Evolutionary conservation across 2,888 invertebrate species (phyloP).

Genomic region (Busseola fusca): DNA sequence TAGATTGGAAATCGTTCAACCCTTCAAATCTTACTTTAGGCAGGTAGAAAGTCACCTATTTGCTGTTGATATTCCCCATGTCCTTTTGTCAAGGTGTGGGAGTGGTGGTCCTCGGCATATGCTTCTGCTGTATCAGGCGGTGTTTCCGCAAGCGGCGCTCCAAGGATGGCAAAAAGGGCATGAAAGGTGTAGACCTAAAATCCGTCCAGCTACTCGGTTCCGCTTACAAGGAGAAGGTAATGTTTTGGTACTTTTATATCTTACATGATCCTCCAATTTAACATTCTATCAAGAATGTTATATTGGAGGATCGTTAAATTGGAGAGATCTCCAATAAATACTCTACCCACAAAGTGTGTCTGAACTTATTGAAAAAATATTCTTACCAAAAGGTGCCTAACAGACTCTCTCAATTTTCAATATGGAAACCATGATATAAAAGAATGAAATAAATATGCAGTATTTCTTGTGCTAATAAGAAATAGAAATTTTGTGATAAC

Average conservation of each 20-base stretch:
- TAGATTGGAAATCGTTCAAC: neutral
- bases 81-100: slow-evolving; percentile 89
- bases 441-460: neutral
- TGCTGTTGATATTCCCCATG: neutral
- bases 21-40: neutral
- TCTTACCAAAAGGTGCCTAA: slow-evolving; percentile 16
- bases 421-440: neutral
- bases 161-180: slow-evolving; percentile 98
- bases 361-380: neutral
- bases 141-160: slow-evolving; percentile 97
- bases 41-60: too few species aligned
- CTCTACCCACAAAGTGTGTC: neutral
- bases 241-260: slow-evolving; percentile 73
- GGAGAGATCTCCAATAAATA: slow-evolving; percentile 7
- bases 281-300: neutral
- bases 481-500: neutral
- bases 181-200: slow-evolving; percentile 98
- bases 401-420: slow-evolving; percentile 21
- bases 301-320: slow-evolving; percentile 5
- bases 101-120: slow-evolving; percentile 94
- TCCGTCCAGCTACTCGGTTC: slow-evolving; percentile 98
- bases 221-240: slow-evolving; percentile 99
- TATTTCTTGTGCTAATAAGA: neutral
- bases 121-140: slow-evolving; percentile 97
- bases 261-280: neutral